These are phyloP conservation scores for Pseudoatta argentina DNA, from an alignment of 1,140 invertebrate species.

Conservation along the genomic window DNA sequence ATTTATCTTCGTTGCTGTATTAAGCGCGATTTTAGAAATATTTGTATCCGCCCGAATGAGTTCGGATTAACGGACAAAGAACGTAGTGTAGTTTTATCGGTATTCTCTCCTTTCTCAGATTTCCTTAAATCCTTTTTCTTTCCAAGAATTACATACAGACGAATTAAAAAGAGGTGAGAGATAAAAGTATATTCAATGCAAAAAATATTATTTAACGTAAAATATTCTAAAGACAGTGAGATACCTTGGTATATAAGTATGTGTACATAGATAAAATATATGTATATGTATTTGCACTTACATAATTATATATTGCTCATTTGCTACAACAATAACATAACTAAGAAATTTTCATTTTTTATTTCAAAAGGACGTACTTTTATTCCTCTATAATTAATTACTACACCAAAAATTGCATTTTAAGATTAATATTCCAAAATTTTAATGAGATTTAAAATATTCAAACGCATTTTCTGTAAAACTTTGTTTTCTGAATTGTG, in stretches of 20 bases:
- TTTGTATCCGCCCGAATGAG: conserved; percentile 47
- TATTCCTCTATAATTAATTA: no score
- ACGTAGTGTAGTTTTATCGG: conserved; percentile 19
- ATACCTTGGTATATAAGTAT: background rate
- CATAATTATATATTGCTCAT: no score
- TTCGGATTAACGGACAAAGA: conserved; percentile 22
- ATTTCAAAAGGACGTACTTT: no score
- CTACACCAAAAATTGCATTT: no score
- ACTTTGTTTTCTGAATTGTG: no score
- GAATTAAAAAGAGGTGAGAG: conserved; percentile 9
- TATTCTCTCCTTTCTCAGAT: background rate
- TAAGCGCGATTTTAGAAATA: conserved; percentile 61
- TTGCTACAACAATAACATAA: no score
- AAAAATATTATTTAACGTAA: conserved; percentile 22
- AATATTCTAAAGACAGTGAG: background rate
- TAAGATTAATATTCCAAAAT: no score
- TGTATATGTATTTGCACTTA: no score
- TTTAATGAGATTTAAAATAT: no score
- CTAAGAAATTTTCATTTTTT: no score
- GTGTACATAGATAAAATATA: no score
- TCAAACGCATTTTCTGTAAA: no score
- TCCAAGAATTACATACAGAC: conserved; percentile 14
- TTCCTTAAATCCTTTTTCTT: conserved; percentile 2
- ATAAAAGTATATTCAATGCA: background rate
- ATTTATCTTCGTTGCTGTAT: conserved; percentile 53